Conservation (phyloP, 2,888 invertebrate genomes). For the Pristionchus entomophagus region DNA sequence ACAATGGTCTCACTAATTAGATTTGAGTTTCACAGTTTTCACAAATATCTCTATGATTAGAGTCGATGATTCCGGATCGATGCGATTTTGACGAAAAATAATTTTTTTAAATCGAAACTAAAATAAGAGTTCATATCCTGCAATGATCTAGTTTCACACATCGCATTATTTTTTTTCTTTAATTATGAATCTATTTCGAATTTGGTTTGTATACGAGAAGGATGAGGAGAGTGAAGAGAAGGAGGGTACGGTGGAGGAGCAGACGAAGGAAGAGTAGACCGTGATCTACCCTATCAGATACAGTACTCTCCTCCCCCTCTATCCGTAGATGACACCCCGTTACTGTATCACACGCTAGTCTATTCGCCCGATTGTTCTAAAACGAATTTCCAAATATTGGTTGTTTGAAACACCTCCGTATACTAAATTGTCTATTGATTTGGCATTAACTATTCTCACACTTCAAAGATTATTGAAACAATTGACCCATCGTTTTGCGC, state of each 20-base stretch:
- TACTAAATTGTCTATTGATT: not conserved
- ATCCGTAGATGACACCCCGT: not conserved
- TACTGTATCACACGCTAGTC: constrained; percentile 4
- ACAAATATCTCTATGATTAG: no score
- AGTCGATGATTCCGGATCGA: no score
- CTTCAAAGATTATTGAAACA: not conserved
- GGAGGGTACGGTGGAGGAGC: not conserved
- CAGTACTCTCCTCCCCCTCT: not conserved
- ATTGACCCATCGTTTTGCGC: not conserved
- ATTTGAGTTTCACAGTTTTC: no score
- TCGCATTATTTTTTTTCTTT: no score
- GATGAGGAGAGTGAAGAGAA: constrained; percentile 23
- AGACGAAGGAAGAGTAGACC: not conserved
- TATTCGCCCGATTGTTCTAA: not conserved
- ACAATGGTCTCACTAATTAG: no score
- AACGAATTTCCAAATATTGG: not conserved
- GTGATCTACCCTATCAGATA: not conserved
- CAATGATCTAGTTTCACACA: no score
- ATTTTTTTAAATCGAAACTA: no score
- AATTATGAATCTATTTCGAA: no score
- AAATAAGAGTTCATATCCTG: no score
- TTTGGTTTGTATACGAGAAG: no score
- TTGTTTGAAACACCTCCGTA: not conserved
- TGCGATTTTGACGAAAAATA: no score
- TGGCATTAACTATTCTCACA: not conserved